These are phyloP conservation scores for Carassius auratus DNA, from an alignment of 2,113 vertebrate species.

Conservation along the genomic window DNA sequence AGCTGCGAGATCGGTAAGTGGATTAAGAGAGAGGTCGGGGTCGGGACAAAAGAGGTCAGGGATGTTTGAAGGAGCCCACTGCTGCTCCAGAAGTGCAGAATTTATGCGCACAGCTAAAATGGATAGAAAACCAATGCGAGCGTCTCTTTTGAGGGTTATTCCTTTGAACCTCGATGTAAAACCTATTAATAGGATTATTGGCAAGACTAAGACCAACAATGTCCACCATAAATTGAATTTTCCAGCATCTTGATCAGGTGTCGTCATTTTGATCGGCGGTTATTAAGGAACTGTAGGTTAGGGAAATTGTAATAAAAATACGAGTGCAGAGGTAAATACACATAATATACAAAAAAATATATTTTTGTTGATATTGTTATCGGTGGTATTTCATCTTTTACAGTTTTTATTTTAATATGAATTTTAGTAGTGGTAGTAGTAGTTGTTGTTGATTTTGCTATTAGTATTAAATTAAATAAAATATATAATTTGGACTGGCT, in stretches of 20 bases:
- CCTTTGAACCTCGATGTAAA: background rate
- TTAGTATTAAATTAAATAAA: too few relatives aligned
- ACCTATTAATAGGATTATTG: conserved; percentile 3
- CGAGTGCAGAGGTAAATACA: too few relatives aligned
- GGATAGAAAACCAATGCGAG: background rate
- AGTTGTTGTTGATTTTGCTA: too few relatives aligned
- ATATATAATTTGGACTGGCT: too few relatives aligned
- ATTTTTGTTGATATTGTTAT: too few relatives aligned
- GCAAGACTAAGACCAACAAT: background rate
- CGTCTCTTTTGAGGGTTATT: background rate
- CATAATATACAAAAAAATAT: background rate
- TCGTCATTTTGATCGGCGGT: background rate
- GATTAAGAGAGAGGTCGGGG: conserved; percentile 48
- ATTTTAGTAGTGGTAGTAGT: too few relatives aligned
- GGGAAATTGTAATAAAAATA: background rate
- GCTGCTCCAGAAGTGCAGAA: background rate
- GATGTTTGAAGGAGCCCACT: conserved; percentile 17
- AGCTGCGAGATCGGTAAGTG: conserved; percentile 96
- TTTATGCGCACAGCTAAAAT: conserved; percentile 2
- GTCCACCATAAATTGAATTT: background rate
- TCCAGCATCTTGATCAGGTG: background rate
- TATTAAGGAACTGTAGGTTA: background rate
- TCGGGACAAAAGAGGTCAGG: conserved; percentile 48
- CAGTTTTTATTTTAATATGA: too few relatives aligned
- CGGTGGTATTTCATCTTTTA: too few relatives aligned